These are phyloP conservation scores for Eubasilissa splendida DNA, from an alignment of 2,888 invertebrate genomes.

Conservation along the genomic window DNA sequence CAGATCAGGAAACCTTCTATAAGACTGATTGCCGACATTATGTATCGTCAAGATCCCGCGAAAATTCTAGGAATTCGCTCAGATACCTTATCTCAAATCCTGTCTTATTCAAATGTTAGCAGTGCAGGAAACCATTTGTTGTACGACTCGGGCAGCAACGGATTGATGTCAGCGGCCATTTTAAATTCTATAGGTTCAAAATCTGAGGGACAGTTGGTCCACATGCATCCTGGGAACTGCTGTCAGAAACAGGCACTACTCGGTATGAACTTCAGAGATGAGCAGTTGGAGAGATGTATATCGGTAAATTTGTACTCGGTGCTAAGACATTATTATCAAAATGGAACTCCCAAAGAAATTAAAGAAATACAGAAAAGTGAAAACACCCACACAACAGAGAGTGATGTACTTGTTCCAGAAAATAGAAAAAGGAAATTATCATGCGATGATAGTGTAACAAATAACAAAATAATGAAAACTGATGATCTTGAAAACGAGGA, in stretches of 20 bases:
- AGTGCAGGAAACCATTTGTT: slow-evolving; percentile 84
- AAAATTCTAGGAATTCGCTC: slow-evolving; percentile 85
- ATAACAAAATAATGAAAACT: slow-evolving; percentile 47
- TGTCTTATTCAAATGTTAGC: slow-evolving; percentile 86
- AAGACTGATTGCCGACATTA: slow-evolving; percentile 87
- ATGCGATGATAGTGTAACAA: slow-evolving; percentile 59
- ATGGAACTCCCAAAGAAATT: slow-evolving; percentile 63
- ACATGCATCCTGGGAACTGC: slow-evolving; percentile 87
- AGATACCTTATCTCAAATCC: slow-evolving; percentile 91
- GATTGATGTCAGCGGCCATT: slow-evolving; percentile 87
- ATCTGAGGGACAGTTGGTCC: slow-evolving; percentile 78
- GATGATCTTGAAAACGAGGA: slow-evolving; percentile 60
- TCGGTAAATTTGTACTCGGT: slow-evolving; percentile 86
- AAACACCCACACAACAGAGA: slow-evolving; percentile 40
- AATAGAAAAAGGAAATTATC: slow-evolving; percentile 60
- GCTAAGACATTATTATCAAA: slow-evolving; percentile 79
- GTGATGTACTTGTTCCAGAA: slow-evolving; percentile 50
- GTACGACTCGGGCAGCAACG: slow-evolving; percentile 92
- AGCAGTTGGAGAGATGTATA: slow-evolving; percentile 80
- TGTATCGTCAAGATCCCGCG: slow-evolving; percentile 83
- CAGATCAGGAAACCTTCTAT: slow-evolving; percentile 87
- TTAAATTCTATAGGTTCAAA: slow-evolving; percentile 82
- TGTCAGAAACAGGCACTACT: slow-evolving; percentile 84
- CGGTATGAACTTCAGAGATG: slow-evolving; percentile 84
- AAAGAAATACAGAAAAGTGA: slow-evolving; percentile 54